Conservation (phyloP, 2,113 vertebrate genomes). For the Crotalus horridus region DNA sequence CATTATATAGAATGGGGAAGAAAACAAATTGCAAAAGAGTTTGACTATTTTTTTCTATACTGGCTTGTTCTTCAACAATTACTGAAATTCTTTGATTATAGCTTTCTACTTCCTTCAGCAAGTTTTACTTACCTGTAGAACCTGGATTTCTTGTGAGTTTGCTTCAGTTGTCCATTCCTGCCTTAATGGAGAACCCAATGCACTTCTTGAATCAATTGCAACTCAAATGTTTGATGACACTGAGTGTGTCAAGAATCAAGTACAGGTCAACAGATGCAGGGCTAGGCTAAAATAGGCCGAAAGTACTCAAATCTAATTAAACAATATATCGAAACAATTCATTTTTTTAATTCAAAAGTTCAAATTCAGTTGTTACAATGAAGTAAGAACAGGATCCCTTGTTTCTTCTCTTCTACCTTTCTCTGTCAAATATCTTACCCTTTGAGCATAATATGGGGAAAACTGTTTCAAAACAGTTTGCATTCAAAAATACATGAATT, state of each 20-base stretch:
- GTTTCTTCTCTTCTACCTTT: neutral
- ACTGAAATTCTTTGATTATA: neutral
- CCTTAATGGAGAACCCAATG: neutral
- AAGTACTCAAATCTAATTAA: neutral
- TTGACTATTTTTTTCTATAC: neutral
- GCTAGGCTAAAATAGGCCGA: neutral
- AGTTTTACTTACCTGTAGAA: neutral
- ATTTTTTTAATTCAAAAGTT: neutral
- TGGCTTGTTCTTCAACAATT: neutral
- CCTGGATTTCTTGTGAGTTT: neutral
- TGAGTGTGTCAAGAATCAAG: neutral
- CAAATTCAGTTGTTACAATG: neutral
- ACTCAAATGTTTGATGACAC: neutral
- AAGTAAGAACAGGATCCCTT: neutral
- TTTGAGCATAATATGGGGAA: neutral
- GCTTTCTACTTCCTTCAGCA: neutral
- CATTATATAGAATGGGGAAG: neutral
- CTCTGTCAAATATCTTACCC: neutral
- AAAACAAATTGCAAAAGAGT: neutral
- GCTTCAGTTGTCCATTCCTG: neutral
- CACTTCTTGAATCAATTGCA: neutral
- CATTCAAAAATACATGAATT: neutral
- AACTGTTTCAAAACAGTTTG: neutral
- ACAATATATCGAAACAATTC: neutral
- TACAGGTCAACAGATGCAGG: neutral